Conservation (phyloP, 2,113 vertebrate genomes). For the Bubo blakistoni region DNA sequence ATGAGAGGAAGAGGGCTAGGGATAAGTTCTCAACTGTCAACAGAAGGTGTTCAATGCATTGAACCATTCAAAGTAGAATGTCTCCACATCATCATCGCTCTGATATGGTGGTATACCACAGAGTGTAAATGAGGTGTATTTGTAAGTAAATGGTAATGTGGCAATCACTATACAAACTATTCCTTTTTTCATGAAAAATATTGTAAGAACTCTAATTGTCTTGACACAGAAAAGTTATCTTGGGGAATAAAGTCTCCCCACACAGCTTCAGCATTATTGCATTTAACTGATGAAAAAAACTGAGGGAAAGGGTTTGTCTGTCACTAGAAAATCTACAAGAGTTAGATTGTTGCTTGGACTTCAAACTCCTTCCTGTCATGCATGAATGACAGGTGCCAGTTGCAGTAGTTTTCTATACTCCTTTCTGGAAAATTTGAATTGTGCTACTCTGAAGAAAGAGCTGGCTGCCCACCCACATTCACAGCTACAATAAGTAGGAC, state of each 20-base stretch:
- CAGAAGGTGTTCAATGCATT: not conserved
- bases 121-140: not conserved
- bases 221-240: not conserved
- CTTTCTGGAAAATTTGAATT: slow-evolving; percentile 1
- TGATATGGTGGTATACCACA: not conserved
- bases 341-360: slow-evolving; percentile 29
- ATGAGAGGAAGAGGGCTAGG: not conserved
- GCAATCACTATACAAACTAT: not conserved
- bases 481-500: not conserved
- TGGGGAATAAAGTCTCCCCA: not conserved
- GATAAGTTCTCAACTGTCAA: not conserved
- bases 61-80: not conserved
- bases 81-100: not conserved
- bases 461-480: slow-evolving; percentile 10
- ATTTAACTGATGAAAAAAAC: not conserved
- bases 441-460: not conserved
- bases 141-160: not conserved
- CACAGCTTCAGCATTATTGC: not conserved
- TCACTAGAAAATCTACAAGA: slow-evolving; percentile 20
- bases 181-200: not conserved
- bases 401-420: not conserved
- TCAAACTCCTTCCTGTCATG: slow-evolving; percentile 34
- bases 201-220: not conserved
- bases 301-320: not conserved
- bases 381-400: slow-evolving; percentile 47